Evolutionary conservation across 2,797 vertebrate genomes (phyloP), one percentile per base, ranked within the genome.

Genomic region (Adelosebastes latens): DNA sequence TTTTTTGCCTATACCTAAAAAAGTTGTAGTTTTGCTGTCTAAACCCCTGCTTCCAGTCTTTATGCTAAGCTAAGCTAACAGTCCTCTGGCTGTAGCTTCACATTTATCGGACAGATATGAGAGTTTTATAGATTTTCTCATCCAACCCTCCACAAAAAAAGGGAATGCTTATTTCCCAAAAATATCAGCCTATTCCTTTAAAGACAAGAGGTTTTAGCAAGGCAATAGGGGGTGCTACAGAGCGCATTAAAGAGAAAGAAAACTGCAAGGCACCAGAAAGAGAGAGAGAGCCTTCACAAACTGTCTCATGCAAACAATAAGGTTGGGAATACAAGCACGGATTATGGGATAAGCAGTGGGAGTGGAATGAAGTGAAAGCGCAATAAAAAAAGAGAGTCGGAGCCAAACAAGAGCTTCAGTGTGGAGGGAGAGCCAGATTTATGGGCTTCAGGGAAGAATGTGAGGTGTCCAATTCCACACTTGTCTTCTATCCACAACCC

Each of bases 381-480:
- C 64, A 72, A 81, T 75, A 86, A 84, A 90, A 77, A 71, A 7
- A 52, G 70, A 31, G 34, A 53, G 86, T 66, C 53, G 1, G 42
- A 61, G 65, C 75, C 68, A 84, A 86, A 93, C 86, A 90, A 90
- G 82, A 82, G 90, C 79, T 46, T 72, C 87, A 86, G 81, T 92
- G 89, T 88, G 61, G 72, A 80, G 81, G 53, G 14, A 76, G 64
- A 81, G 66, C 4, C 42, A 84, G 91, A 94, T 93, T 93, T 88
- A 94, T 92, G 85, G 69, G 80, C 83, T 88, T 80, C 71, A 75
- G 71, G 78, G 72, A 94, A 88, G 92, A 93, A 94, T 91, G 90
- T 56, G 79, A 87, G 76, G 90, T 93, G 92, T 90, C 87, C 81
- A 93, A 86, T 94, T 95, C 91, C 89, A 92, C 91, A 90, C 87